Evolutionary conservation across 2,797 vertebrate genomes (phyloP), one percentile per base, ranked within the genome.

Genomic region (Neosalanx taihuensis): DNA sequence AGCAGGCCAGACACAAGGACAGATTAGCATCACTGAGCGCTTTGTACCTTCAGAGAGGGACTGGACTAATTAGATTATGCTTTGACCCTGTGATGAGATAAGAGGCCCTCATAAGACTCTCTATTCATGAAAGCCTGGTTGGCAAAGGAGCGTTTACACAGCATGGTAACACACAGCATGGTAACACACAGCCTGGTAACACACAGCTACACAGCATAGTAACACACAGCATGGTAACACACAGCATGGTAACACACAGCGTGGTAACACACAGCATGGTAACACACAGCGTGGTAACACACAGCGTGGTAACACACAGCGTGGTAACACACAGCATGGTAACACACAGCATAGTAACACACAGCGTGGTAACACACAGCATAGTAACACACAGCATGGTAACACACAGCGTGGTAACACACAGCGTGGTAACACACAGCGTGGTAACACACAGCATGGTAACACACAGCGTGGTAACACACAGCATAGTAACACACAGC

Each of bases 1-100:
- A 74, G 76, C 81, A 78, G 56, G 17, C 67, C 20, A 29, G 72
- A 65, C n/a, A 65, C 35, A 46, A 62, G 30, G 30, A 65, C 33
- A 46, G 33, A 37, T 37, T 23, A 37, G n/a, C 1, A 68, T 46
- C 20, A 18, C 35, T 65, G 75, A 31, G 35, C 6, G 1, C 6
- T 5, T n/a, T 9, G 68, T 49, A 56, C 67, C 60, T 26, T 9
- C 30, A 35, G 0, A 41, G 62, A 73, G n/a, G 74, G n/a, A 74
- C 77, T 10, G 75, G 74, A 73, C 76, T 87, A 84, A 90, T 87
- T 81, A 76, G 62, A 81, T 85, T 80, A 83, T 77, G 76, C 66
- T 30, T 77, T 69, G 75, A 85, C 81, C 82, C 30, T 67, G 35
- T 67, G 80, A 70, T 57, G 64, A 79, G 83, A 70, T 64, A 56